Evolutionary conservation across 2,113 vertebrate genomes (phyloP).

Genomic region (Rhagologus leucostigma): DNA sequence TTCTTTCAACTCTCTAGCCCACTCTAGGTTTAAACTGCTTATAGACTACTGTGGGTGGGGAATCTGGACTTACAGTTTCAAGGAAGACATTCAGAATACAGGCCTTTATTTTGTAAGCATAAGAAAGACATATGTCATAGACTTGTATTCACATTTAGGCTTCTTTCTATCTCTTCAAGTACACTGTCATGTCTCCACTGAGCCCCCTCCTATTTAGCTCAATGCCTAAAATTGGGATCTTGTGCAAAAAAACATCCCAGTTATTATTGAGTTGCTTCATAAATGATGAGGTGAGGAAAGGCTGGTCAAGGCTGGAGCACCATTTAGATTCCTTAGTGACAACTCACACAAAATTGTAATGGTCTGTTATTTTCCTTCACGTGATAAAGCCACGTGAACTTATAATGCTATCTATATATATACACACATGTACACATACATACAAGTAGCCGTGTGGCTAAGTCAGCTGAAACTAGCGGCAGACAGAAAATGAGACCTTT

Average conservation of each 20-base stretch:
- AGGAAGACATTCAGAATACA: not conserved
- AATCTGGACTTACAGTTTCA: not conserved
- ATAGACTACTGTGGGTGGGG: not conserved
- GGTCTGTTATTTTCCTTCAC: not conserved
- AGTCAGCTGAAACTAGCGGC: not conserved
- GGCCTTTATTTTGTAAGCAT: not conserved
- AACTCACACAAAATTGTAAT: not conserved
- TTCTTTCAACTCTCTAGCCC: not conserved
- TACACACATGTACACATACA: fast-evolving
- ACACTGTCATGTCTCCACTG: not conserved
- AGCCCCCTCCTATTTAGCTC: not conserved
- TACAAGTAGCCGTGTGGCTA: not conserved
- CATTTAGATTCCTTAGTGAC: not conserved
- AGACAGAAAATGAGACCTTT: not conserved
- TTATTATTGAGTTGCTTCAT: not conserved
- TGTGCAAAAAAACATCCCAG: not conserved
- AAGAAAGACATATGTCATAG: not conserved
- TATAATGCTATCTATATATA: not conserved
- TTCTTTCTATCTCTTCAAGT: not conserved
- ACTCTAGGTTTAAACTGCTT: not conserved
- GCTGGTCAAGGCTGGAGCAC: not conserved
- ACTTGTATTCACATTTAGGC: not conserved
- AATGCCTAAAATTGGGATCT: not conserved
- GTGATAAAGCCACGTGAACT: not conserved
- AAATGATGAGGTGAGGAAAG: not conserved